These are phyloP conservation scores for Sinhomidia bicolor DNA, from an alignment of 2,888 invertebrate species.

Conservation along the genomic window DNA sequence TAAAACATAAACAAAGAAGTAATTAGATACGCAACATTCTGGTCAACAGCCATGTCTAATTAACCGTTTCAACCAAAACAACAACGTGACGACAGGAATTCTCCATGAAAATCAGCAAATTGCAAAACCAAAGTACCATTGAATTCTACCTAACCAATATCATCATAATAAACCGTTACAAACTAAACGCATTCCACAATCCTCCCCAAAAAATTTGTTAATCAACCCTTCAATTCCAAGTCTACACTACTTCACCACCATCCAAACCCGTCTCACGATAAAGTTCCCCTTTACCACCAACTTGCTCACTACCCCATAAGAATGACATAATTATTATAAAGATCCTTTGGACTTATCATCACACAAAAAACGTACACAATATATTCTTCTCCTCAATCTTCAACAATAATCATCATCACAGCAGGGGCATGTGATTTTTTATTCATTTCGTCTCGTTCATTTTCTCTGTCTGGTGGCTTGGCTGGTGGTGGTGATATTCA, in stretches of 20 bases:
- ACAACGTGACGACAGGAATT: too few relatives aligned
- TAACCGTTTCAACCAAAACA: neutral
- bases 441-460: constrained; percentile 8
- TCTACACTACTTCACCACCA: too few relatives aligned
- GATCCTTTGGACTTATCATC: neutral
- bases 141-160: too few relatives aligned
- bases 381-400: constrained; percentile 25
- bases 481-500: too few relatives aligned
- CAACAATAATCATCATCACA: constrained; percentile 53
- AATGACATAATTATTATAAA: constrained; percentile 43
- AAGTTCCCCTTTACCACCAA: neutral
- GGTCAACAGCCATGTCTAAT: neutral
- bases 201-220: too few relatives aligned
- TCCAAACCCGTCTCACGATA: too few relatives aligned
- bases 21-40: neutral
- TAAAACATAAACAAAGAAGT: neutral
- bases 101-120: too few relatives aligned
- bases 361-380: neutral
- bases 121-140: too few relatives aligned
- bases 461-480: neutral
- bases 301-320: neutral
- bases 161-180: too few relatives aligned
- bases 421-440: constrained; percentile 41
- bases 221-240: too few relatives aligned
- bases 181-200: too few relatives aligned